These are phyloP conservation scores for Cerceris ruficornis DNA, from an alignment of 2,888 invertebrate species.

Conservation along the genomic window DNA sequence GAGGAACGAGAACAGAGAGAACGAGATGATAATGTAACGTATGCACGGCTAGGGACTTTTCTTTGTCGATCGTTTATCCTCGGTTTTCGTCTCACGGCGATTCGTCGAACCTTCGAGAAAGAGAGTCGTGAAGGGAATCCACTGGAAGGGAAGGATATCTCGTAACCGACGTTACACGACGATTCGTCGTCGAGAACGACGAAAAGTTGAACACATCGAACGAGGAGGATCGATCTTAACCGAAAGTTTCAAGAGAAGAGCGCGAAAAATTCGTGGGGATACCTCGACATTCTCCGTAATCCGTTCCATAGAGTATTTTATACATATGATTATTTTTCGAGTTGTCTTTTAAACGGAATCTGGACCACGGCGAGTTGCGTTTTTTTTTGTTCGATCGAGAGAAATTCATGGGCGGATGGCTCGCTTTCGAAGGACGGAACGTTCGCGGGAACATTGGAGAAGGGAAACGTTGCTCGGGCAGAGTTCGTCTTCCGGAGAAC, in stretches of 20 bases:
- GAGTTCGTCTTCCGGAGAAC: slow-evolving; percentile 38
- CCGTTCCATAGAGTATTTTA: slow-evolving; percentile 39
- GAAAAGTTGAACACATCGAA: too few species aligned
- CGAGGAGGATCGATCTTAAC: neutral
- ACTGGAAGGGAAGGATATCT: neutral
- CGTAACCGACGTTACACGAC: too few species aligned
- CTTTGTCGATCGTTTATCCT: neutral
- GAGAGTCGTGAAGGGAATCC: neutral
- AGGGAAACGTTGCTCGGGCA: neutral
- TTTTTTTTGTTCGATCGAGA: neutral
- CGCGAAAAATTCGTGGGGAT: neutral
- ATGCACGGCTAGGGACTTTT: slow-evolving; percentile 1
- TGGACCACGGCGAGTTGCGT: slow-evolving; percentile 14
- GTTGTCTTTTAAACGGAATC: slow-evolving; percentile 17
- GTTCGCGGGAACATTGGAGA: slow-evolving; percentile 6
- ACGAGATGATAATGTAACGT: slow-evolving; percentile 78
- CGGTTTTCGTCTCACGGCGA: slow-evolving; percentile 12
- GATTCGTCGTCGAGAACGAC: too few species aligned
- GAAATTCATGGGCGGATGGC: neutral
- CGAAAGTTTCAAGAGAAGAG: neutral
- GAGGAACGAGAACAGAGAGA: slow-evolving; percentile 79
- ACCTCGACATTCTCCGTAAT: slow-evolving; percentile 20
- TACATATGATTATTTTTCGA: slow-evolving; percentile 39
- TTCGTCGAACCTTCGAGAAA: neutral
- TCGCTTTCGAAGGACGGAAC: neutral